Conservation (phyloP, 2,113 vertebrate genomes). For the Myocastor coypus region DNA sequence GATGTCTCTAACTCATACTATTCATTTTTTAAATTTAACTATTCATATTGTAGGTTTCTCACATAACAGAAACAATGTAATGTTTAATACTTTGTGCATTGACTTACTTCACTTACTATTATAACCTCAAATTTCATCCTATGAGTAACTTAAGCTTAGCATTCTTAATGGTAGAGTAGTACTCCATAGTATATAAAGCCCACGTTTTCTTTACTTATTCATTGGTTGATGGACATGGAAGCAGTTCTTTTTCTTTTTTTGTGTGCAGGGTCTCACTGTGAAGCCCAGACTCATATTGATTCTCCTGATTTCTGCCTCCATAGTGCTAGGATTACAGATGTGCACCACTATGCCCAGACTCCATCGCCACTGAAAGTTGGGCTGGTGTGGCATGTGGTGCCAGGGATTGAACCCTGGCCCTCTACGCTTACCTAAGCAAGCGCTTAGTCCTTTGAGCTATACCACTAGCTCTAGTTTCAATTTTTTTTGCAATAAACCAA, state of each 20-base stretch:
- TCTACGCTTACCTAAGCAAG: too few relatives aligned
- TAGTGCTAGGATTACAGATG: too few relatives aligned
- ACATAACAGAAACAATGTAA: neutral
- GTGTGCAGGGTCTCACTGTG: too few relatives aligned
- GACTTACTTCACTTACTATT: neutral
- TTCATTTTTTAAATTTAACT: neutral
- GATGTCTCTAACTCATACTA: neutral
- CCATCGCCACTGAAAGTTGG: too few relatives aligned
- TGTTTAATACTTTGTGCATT: neutral
- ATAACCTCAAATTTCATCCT: neutral
- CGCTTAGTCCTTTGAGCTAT: too few relatives aligned
- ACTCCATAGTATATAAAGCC: neutral
- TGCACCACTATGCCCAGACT: too few relatives aligned
- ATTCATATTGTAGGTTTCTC: neutral
- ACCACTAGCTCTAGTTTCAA: too few relatives aligned
- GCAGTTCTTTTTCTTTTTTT: too few relatives aligned
- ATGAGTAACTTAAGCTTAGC: neutral
- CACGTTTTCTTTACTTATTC: neutral
- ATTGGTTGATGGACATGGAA: neutral
- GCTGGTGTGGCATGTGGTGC: too few relatives aligned
- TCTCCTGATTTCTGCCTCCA: too few relatives aligned
- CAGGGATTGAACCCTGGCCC: too few relatives aligned
- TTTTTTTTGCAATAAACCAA: neutral
- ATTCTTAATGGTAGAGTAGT: neutral
- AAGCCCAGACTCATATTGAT: too few relatives aligned